phyloP scores from a whole-genome alignment of 35 echinoderm and acorn worm species.

The Anneissia japonica region DNA sequence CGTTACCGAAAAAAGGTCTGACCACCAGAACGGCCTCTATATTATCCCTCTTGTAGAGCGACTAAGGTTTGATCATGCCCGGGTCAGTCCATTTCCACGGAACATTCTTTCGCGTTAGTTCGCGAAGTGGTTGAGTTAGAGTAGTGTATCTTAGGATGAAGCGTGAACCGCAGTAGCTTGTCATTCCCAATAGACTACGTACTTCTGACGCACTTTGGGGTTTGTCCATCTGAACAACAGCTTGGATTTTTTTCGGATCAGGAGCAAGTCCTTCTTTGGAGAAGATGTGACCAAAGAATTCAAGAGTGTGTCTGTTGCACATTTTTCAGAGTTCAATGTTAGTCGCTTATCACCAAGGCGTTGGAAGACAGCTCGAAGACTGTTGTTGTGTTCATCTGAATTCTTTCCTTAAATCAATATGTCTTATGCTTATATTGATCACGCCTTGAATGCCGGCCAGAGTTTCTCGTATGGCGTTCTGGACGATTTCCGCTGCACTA shows the following conservation, averaged over 20 bases:
- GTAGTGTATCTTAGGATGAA: constrained; percentile 4
- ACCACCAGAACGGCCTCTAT: no score
- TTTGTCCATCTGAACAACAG: no score
- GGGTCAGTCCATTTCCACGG: not conserved
- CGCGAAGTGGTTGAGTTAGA: not conserved
- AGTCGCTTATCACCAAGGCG: not conserved
- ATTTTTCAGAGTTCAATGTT: constrained; percentile 22
- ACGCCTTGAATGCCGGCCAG: constrained; percentile 30
- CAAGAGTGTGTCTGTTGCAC: constrained; percentile 12
- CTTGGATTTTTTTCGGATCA: constrained; percentile 32
- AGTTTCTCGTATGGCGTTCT: constrained; percentile 8
- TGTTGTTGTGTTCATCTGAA: constrained; percentile 17
- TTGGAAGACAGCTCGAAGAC: not conserved
- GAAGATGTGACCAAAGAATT: not conserved
- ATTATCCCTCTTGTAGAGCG: no score
- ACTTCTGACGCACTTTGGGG: not conserved
- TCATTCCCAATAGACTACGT: constrained; percentile 13
- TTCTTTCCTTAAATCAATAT: constrained; percentile 45
- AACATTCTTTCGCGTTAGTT: constrained; percentile 9
- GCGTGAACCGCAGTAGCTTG: not conserved
- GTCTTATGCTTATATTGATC: constrained; percentile 59
- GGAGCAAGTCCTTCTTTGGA: constrained; percentile 10
- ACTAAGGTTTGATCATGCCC: no score
- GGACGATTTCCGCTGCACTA: constrained; percentile 47
- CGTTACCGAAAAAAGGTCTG: no score